phyloP scores from a whole-genome alignment of 2,888 invertebrate species.

The Sarcophaga caerulescens region DNA sequence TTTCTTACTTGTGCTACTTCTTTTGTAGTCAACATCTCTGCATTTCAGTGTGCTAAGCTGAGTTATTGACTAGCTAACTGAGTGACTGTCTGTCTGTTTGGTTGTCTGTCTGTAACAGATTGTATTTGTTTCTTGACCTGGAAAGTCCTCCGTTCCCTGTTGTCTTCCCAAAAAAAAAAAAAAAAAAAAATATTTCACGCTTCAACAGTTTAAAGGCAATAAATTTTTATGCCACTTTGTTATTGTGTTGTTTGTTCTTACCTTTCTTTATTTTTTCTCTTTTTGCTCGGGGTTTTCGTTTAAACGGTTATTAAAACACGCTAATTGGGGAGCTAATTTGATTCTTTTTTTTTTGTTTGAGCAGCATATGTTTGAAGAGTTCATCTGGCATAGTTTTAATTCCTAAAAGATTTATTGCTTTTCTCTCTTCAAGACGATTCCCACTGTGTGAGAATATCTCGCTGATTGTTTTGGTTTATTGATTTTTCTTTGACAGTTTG shows the following conservation, averaged over 20 bases:
- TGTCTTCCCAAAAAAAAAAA: background rate
- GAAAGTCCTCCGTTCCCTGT: slow-evolving; percentile 55
- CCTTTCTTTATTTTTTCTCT: background rate
- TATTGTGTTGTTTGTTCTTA: slow-evolving; percentile 15
- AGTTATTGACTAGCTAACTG: slow-evolving; percentile 44
- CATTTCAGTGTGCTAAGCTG: background rate
- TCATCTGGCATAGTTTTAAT: too few relatives aligned
- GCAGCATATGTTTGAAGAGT: too few relatives aligned
- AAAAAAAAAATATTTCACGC: background rate
- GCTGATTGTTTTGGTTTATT: too few relatives aligned
- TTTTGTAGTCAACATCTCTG: background rate
- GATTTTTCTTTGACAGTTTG: too few relatives aligned
- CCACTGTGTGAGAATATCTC: too few relatives aligned
- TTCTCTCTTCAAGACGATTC: too few relatives aligned
- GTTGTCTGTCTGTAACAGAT: slow-evolving; percentile 37
- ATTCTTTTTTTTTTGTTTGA: background rate
- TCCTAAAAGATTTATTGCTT: too few relatives aligned
- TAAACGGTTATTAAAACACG: slow-evolving; percentile 24
- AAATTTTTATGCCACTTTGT: slow-evolving; percentile 39
- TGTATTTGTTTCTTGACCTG: slow-evolving; percentile 65
- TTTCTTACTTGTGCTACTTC: slow-evolving; percentile 53
- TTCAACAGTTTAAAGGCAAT: slow-evolving; percentile 40
- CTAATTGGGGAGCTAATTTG: slow-evolving; percentile 55
- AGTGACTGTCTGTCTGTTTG: slow-evolving; percentile 48
- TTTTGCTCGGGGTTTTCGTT: slow-evolving; percentile 3